Conservation (phyloP, 2,113 vertebrate genomes). For the Thymallus thymallus region DNA sequence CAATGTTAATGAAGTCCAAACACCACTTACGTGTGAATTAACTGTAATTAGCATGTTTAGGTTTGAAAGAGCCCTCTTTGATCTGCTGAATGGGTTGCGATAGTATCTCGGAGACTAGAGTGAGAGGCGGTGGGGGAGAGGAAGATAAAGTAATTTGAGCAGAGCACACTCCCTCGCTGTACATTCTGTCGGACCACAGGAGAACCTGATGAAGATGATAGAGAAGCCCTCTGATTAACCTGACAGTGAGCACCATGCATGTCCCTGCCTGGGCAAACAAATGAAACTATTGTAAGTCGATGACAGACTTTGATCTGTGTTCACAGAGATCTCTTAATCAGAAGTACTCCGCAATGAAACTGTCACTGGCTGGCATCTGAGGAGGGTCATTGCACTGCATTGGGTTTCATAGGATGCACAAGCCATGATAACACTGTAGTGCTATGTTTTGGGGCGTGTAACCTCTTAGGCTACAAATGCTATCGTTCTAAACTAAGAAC, state of each 20-base stretch:
- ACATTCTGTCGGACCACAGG: constrained; percentile 60
- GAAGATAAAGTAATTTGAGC: constrained; percentile 66
- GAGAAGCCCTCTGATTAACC: constrained; percentile 68
- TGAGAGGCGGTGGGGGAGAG: constrained; percentile 36
- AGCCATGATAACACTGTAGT: constrained; percentile 36
- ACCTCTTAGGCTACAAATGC: neutral
- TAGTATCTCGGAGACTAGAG: constrained; percentile 57
- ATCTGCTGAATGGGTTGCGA: constrained; percentile 62
- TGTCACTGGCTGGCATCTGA: constrained; percentile 39
- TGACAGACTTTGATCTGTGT: constrained; percentile 33
- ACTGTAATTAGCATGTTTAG: constrained; percentile 49
- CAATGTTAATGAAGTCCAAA: constrained; percentile 51
- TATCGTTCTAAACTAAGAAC: neutral
- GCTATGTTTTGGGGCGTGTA: neutral
- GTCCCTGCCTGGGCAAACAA: constrained; percentile 63
- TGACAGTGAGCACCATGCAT: constrained; percentile 59
- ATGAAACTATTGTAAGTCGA: constrained; percentile 68
- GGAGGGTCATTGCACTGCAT: constrained; percentile 41
- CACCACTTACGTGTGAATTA: constrained; percentile 44
- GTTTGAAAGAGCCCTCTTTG: constrained; percentile 48
- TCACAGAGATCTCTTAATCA: constrained; percentile 56
- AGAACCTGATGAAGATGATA: constrained; percentile 65
- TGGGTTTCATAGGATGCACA: constrained; percentile 36
- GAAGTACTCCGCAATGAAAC: constrained; percentile 54
- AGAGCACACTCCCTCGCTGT: constrained; percentile 48